A percentile compares a stretch with the other conserved stretches of the same genome.
phyloP scores from a whole-genome alignment of 2,113 vertebrate species.

The Mormyrus iriodes region DNA sequence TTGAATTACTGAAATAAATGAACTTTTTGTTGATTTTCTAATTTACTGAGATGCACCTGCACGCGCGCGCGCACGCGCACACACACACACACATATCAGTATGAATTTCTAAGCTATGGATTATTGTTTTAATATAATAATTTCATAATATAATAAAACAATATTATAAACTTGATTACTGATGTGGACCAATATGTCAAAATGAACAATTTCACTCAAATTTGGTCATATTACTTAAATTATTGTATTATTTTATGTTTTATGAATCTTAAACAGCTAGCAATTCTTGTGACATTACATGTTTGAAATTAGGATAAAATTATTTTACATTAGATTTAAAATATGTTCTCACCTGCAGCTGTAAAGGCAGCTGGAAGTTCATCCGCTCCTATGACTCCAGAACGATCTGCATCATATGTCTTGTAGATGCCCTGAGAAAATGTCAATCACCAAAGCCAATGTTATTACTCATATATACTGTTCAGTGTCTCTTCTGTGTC shows the following conservation, averaged over 20 bases:
- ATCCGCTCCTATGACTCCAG: slow-evolving; percentile 58
- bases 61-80: too few relatives aligned
- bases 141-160: too few relatives aligned
- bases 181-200: background rate
- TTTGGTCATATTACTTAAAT: background rate
- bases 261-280: background rate
- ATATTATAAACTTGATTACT: background rate
- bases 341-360: slow-evolving; percentile 67
- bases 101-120: background rate
- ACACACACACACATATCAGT: too few relatives aligned
- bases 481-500: background rate
- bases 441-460: background rate
- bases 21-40: too few relatives aligned
- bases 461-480: background rate
- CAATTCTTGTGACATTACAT: background rate
- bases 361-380: slow-evolving; percentile 67
- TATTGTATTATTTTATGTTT: background rate
- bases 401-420: slow-evolving; percentile 39
- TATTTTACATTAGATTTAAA: background rate
- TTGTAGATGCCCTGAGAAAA: slow-evolving; percentile 66
- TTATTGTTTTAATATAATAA: background rate
- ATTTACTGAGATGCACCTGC: too few relatives aligned
- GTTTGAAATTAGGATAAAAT: background rate
- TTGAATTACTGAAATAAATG: too few relatives aligned
- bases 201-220: background rate